Percentiles rank a stretch among this genome's conserved stretches.
Evolutionary conservation across 2,113 vertebrate species (phyloP).

Genomic region (Dipodomys merriami): DNA sequence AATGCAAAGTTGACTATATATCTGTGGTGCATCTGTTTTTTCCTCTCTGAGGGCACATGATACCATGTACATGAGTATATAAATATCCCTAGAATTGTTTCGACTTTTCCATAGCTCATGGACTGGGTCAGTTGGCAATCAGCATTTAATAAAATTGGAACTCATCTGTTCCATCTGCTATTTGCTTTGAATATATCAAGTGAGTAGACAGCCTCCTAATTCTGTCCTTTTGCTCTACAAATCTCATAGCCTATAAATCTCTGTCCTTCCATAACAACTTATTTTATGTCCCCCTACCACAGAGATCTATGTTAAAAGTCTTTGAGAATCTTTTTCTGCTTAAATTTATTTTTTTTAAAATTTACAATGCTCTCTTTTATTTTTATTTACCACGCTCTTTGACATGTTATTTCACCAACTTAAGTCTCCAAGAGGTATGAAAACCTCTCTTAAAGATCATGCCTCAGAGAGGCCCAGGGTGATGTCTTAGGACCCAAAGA

Average conservation of each 20-base stretch:
- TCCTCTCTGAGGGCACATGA: not conserved
- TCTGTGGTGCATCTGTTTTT: not conserved
- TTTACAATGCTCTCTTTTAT: not conserved
- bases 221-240: not conserved
- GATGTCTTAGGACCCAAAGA: not conserved
- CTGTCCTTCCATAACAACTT: not conserved
- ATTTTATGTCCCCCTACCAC: not conserved
- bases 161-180: not conserved
- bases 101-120: not conserved
- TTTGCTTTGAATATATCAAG: not conserved
- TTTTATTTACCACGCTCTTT: constrained; percentile 3
- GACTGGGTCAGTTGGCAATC: not conserved
- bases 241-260: not conserved
- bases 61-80: not conserved
- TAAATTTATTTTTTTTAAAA: not conserved
- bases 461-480: not conserved
- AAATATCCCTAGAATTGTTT: not conserved
- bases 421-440: not conserved
- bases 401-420: too few relatives aligned
- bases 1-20: not conserved
- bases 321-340: not conserved
- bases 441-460: not conserved
- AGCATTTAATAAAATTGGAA: not conserved
- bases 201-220: not conserved
- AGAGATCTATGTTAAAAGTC: not conserved